phyloP scores from a whole-genome alignment of 2,888 invertebrate genomes.

The Chirona hameri region DNA sequence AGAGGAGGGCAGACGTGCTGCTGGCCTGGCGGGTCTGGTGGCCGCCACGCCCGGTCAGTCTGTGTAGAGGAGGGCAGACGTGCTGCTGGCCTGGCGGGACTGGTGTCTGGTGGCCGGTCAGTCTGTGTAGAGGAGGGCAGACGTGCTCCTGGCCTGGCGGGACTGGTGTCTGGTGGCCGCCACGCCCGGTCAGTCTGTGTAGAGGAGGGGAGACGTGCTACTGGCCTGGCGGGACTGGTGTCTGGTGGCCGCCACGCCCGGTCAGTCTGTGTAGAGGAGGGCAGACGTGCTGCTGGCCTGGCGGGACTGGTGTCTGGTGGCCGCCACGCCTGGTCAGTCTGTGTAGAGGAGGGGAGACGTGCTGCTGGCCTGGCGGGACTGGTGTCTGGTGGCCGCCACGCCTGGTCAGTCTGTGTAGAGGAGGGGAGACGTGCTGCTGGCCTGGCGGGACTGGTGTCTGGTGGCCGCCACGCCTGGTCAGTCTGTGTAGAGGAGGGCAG shows the following conservation, averaged over 20 bases:
- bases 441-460: slow-evolving; percentile 2
- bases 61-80: too few species aligned
- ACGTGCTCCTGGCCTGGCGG: slow-evolving; percentile 8
- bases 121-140: background rate
- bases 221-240: slow-evolving; percentile 8
- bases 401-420: background rate
- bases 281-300: slow-evolving; percentile 11
- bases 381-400: background rate
- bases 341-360: background rate
- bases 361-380: slow-evolving; percentile 12
- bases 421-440: background rate
- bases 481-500: background rate
- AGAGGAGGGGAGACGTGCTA: background rate
- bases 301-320: background rate
- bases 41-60: too few species aligned
- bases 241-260: background rate
- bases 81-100: too few species aligned
- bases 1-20: too few species aligned
- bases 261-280: background rate
- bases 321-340: background rate
- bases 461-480: background rate
- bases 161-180: slow-evolving; percentile 1
- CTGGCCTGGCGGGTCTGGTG: too few species aligned
- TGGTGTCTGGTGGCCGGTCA: too few species aligned
- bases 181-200: background rate